phyloP scores from a whole-genome alignment of 1,140 invertebrate species.

The Scaptomyza hsui region DNA sequence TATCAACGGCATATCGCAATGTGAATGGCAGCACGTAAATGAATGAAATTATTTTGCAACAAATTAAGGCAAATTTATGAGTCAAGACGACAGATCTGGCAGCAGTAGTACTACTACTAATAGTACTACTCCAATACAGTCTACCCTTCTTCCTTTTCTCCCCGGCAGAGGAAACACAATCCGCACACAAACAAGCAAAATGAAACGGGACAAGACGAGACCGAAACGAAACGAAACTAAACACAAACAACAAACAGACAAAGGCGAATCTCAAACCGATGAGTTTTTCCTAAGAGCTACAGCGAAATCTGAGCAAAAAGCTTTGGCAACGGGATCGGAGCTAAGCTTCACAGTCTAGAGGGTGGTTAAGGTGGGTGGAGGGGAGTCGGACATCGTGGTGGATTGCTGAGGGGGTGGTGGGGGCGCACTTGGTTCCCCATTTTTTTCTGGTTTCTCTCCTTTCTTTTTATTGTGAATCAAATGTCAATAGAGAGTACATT shows the following conservation, averaged over 20 bases:
- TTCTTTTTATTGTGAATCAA: slow-evolving; percentile 58
- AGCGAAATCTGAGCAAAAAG: slow-evolving; percentile 73
- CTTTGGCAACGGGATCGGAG: slow-evolving; percentile 63
- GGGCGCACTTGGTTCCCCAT: slow-evolving; percentile 22
- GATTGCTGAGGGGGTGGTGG: slow-evolving; percentile 10
- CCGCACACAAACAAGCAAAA: slow-evolving; percentile 38
- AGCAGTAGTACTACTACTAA: not conserved
- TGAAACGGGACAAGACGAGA: not conserved
- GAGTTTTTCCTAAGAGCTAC: slow-evolving; percentile 48
- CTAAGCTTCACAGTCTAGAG: slow-evolving; percentile 29
- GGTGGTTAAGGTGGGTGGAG: not conserved
- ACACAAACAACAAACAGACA: slow-evolving; percentile 49
- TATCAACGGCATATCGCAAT: slow-evolving; percentile 67
- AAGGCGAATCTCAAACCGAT: slow-evolving; percentile 50
- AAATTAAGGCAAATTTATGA: slow-evolving; percentile 83
- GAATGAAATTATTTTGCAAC: slow-evolving; percentile 82
- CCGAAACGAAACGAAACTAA: slow-evolving; percentile 21
- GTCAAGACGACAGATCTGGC: slow-evolving; percentile 50
- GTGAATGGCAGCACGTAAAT: slow-evolving; percentile 80
- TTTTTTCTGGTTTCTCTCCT: slow-evolving; percentile 15
- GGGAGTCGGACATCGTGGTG: slow-evolving; percentile 23
- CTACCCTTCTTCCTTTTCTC: not conserved
- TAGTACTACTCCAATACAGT: too few relatives aligned
- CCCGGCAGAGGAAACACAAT: slow-evolving; percentile 61
- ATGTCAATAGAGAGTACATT: slow-evolving; percentile 82